Evolutionary conservation across 2,113 vertebrate species (phyloP), one percentile per base, ranked within the genome.

Genomic region (Gadus macrocephalus): DNA sequence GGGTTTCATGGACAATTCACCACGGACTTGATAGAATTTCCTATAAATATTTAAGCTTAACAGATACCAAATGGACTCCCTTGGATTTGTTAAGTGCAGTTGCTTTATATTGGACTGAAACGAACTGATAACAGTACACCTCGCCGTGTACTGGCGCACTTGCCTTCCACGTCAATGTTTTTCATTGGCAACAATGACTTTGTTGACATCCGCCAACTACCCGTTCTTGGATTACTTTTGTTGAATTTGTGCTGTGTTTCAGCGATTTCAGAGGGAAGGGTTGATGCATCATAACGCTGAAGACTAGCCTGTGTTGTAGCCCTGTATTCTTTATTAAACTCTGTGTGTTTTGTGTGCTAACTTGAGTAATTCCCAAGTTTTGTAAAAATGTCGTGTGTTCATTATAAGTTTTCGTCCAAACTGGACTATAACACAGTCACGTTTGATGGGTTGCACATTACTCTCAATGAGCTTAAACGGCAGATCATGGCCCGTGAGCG

Each of bases 361-460:
- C 61, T 78, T 80, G 63, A 85, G 55, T 78, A 77, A 75, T 75
- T 84, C 64, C 69, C 75, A 80, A 85, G 77, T 80, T 70, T 64
- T 87, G 78, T 87, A 64, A 81, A 88, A 69, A 99, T 99, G 97
- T 98, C 96, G 89, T 97, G 95, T 94, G 95, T 98, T 85, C 97
- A 98, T 79, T 98, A 99, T 90, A 98, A 99, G 89, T 99, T 99
- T 91, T 97, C 94, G 72, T 96, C 96, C 77, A 98, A 97, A 93
- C 95, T 97, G 82, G 96, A 96, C 91, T 98, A 98, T 89, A 97
- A 98, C 74, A 98, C 95, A 77, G 96, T 99, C 89, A 98, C 96
- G 79, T 98, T 98, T 83, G 94, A 98, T 90, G 96, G 96, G 71
- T 94, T 97, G 25, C 95, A 98, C 86, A 98, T 99, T 92, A 96